These are phyloP conservation scores for Eriosoma lanigerum DNA, from an alignment of 1,140 invertebrate species.

Conservation along the genomic window DNA sequence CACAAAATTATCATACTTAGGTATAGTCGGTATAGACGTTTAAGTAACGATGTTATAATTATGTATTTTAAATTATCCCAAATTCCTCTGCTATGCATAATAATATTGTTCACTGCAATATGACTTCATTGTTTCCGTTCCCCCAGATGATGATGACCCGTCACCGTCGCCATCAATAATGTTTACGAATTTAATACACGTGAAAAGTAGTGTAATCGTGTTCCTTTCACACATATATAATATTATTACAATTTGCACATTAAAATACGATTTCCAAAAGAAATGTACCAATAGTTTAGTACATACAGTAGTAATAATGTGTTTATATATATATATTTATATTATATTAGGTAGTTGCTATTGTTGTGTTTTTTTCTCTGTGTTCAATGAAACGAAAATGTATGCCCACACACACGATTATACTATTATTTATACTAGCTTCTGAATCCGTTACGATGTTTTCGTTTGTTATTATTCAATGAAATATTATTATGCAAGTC, in stretches of 20 bases:
- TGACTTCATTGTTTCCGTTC: too few relatives aligned
- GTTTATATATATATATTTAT: not conserved
- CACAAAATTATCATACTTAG: too few relatives aligned
- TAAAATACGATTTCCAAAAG: conserved; percentile 22
- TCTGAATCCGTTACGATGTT: conserved; percentile 13
- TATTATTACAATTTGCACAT: not conserved
- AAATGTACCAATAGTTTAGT: conserved; percentile 3
- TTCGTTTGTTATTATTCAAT: conserved; percentile 8
- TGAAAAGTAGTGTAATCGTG: not conserved
- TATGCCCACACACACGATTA: not conserved
- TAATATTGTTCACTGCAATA: too few relatives aligned
- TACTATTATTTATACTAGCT: not conserved
- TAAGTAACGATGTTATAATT: too few relatives aligned
- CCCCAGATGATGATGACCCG: too few relatives aligned
- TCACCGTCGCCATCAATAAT: too few relatives aligned
- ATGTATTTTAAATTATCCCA: not conserved
- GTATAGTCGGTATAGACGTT: too few relatives aligned
- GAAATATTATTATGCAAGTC: not conserved
- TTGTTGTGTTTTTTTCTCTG: not conserved
- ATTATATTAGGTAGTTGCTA: not conserved
- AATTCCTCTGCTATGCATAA: not conserved
- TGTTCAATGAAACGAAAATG: not conserved
- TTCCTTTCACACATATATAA: not conserved
- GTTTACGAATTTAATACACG: not conserved
- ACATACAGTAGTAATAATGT: too few relatives aligned